Evolutionary conservation across 2,797 vertebrate genomes (phyloP), one percentile per base, ranked within the genome.

Genomic region (Chloroceryle amazona): DNA sequence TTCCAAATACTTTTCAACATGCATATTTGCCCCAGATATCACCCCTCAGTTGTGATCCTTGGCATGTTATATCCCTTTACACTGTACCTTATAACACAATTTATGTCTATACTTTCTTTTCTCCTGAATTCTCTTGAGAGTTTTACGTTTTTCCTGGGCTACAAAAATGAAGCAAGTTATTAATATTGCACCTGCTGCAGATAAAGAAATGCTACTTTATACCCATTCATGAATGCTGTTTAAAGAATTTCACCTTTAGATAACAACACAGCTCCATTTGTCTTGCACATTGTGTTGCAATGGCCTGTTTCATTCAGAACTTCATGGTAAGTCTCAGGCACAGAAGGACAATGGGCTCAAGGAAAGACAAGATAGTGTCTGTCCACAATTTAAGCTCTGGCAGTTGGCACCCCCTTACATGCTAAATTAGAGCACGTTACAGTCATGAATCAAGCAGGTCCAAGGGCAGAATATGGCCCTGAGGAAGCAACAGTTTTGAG

Each of bases 351-450:
- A 22, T 25, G 31, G 47, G 41, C 44, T 90, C 19, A 33, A 74
- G 31, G 31, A 82, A 81, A 86, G 47, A 70, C 18, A 9, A 52
- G 65, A 68, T 13, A 71, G 65, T 81, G 20, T 82, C 61, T 86
- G 55, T 25, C 55, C 66, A 21, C 49, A 90, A 81, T 93, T 95
- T 93, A 86, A 91, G 78, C 20, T 35, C n/a, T 25, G 49, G 46
- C 39, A 93, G 44, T 58, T 83, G 80, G 39, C 39, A 86, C 12
- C 19, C 71, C 20, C 35, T 85, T 75, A 42, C 44, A 17, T 61
- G 35, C 25, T 91, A 90, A 86, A 95, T 96, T 81, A 87, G 80
- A 81, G 26, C n/a, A 62, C 9, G 91, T 94, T 84, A 41, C 41
- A 81, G 15, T 44, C 35, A 44, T 88, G 31, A 15, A 75, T 75